Evolutionary conservation across 2,797 vertebrate genomes (phyloP).

Genomic region (Takifugu ocellatus): DNA sequence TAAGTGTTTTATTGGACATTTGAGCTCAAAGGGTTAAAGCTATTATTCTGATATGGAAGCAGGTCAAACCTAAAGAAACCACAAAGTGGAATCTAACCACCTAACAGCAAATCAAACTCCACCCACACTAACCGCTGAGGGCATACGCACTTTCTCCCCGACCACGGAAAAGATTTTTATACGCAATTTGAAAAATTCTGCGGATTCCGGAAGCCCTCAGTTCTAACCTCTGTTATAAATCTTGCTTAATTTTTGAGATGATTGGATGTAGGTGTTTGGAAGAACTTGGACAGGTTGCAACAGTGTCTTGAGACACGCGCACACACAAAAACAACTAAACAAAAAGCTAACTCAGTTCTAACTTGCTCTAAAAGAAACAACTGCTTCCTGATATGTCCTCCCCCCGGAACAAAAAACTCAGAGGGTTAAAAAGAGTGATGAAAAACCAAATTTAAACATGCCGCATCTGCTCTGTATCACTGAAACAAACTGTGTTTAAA

Average conservation of each 20-base stretch:
- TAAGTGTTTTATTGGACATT: constrained; percentile 46
- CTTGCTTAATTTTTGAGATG: constrained; percentile 47
- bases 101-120: constrained; percentile 76
- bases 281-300: constrained; percentile 65
- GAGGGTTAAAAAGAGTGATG: constrained; percentile 75
- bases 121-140: constrained; percentile 74
- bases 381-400: constrained; percentile 6
- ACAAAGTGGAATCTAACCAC: constrained; percentile 78
- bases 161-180: neutral
- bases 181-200: constrained; percentile 8
- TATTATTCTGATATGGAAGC: constrained; percentile 50
- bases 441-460: constrained; percentile 47
- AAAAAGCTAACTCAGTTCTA: constrained; percentile 63
- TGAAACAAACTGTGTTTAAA: constrained; percentile 23
- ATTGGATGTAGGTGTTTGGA: constrained; percentile 59
- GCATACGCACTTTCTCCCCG: constrained; percentile 39
- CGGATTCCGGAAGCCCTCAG: constrained; percentile 67
- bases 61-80: constrained; percentile 32
- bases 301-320: constrained; percentile 22
- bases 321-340: constrained; percentile 23
- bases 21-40: constrained; percentile 81
- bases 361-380: constrained; percentile 46
- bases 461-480: constrained; percentile 27
- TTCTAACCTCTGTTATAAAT: constrained; percentile 76
- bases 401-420: constrained; percentile 62